Evolutionary conservation across 35 echinoderm and acorn worm genomes (phyloP).

Genomic region (Antedon bifida): DNA sequence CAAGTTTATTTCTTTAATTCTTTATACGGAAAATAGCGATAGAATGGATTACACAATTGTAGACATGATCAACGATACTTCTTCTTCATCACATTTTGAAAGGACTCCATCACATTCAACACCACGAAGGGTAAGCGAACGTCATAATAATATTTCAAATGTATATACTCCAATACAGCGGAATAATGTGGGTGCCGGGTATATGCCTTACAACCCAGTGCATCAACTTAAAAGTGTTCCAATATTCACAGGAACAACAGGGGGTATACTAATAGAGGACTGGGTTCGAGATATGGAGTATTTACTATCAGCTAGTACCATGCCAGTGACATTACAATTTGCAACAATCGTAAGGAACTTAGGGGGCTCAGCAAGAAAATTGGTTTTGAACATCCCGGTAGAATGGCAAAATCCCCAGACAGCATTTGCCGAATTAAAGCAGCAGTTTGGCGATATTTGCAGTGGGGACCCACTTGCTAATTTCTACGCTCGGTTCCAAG

Average conservation of each 20-base stretch:
- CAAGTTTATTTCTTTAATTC: too few species aligned
- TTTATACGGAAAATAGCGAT: too few species aligned
- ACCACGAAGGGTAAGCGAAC: too few species aligned
- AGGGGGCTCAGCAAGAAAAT: conserved; percentile 9
- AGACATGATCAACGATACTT: too few species aligned
- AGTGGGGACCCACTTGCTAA: conserved; percentile 1
- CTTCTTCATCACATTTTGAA: too few species aligned
- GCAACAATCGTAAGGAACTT: conserved; percentile 25
- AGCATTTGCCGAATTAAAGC: conserved; percentile 5
- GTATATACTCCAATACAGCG: too few species aligned
- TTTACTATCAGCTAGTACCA: conserved; percentile 1
- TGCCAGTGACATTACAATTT: conserved; percentile 6
- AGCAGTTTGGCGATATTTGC: conserved; percentile 5
- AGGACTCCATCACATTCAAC: too few species aligned
- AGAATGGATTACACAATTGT: too few species aligned
- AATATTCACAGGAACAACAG: conserved; percentile 3
- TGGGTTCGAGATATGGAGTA: conserved; percentile 21
- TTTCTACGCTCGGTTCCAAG: conserved; percentile 7
- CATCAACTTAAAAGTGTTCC: conserved; percentile 12
- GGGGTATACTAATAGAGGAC: conserved; percentile 6
- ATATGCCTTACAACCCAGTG: neutral
- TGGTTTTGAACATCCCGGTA: conserved; percentile 9
- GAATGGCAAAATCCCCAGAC: neutral
- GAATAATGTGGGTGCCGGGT: too few species aligned
- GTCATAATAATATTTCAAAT: too few species aligned